Conservation (phyloP, 2,797 vertebrate genomes). For the Sebastes umbrosus region DNA sequence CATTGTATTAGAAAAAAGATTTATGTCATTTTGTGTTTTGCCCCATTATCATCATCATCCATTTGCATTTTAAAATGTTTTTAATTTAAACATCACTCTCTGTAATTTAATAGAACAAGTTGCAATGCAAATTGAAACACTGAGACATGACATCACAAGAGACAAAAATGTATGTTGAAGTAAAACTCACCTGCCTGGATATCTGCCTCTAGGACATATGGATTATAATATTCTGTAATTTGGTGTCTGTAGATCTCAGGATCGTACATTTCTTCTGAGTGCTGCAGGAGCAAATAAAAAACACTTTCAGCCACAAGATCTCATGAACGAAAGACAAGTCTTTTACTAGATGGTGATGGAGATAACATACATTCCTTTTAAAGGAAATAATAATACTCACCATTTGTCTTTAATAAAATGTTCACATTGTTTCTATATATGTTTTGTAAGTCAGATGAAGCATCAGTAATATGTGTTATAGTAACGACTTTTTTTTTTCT, state of each 20-base stretch:
- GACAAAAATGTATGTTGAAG: conserved; percentile 1
- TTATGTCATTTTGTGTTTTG: background rate
- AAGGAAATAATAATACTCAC: background rate
- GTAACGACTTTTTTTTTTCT: conserved; percentile 12
- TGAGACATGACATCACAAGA: background rate
- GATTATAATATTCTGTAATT: conserved; percentile 89
- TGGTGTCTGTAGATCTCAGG: conserved; percentile 91
- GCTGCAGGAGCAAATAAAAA: conserved; percentile 76
- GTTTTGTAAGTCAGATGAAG: background rate
- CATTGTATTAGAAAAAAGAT: background rate
- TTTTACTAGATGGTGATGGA: background rate
- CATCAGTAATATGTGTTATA: background rate
- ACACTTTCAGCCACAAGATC: conserved; percentile 1
- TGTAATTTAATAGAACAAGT: background rate
- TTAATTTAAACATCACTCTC: background rate
- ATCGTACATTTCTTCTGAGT: conserved; percentile 94
- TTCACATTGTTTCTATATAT: background rate
- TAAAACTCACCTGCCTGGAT: conserved; percentile 89
- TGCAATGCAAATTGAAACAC: background rate
- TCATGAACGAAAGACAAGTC: background rate
- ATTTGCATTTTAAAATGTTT: background rate
- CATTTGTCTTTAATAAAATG: background rate
- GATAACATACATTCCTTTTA: background rate
- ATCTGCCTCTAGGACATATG: conserved; percentile 92
- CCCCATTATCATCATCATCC: background rate